Base-by-base conservation (phyloP, 1,140 invertebrate genomes). In the Papilio polytes region DNA sequence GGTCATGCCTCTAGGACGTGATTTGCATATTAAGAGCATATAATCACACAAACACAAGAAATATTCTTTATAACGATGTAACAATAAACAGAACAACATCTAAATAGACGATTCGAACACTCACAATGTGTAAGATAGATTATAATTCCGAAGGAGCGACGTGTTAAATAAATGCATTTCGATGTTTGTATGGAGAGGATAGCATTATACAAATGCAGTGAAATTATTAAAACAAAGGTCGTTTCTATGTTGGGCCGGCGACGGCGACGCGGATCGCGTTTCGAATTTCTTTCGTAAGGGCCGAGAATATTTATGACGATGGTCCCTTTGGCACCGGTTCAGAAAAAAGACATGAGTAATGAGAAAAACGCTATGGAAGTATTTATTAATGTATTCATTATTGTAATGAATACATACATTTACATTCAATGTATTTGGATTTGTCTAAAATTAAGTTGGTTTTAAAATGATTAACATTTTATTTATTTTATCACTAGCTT, bases 1-100 rank as follows among this genome's bases (percentile, higher is more conserved):
- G 89, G 87, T 92, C 91, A 89, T 85, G 86, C 85, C 82, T 82
- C 77, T 44, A 56, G 80, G 81, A 89, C 89, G 89, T 91, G 89
- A 81, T 74, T 81, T 80, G 36, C 82, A 88, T 88, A 78, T 80
- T 78, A 88, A 88, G 73, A 78, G 78, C 44, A 81, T 81, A 83
- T 83, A 85, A 84, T 84, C 63, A 72, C n/a, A 51, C 51, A 22
- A 46, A 22, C n/a, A 74, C 74, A 76, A 76, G 20, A 76, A 48
- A 26, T 31, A 76, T 46, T 51, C 46, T 76, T 46, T 46, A 51
- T 51, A 70, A 70, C 20, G 59, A 63, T 70, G 63, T 70, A 31
- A 70, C 63, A 70, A 70, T 36, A 70, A 70, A 51, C 74, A 22
- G 44, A 48, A 76, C 74, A 48, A 76, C 74, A 76, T 31, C 46